Conservation (phyloP, 2,797 vertebrate genomes). For the Peromyscus attwateri region DNA sequence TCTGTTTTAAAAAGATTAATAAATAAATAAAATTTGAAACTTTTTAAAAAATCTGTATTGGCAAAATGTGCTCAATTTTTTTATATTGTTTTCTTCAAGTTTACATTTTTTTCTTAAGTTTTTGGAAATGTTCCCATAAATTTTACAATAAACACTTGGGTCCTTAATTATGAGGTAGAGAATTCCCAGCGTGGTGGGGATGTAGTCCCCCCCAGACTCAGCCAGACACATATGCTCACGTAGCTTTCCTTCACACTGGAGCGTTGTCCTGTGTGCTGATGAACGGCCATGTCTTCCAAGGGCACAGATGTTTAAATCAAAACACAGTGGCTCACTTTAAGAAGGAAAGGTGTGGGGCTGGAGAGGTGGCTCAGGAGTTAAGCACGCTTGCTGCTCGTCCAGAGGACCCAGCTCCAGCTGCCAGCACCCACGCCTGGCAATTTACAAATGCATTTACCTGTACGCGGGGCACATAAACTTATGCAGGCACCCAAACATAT, state of each 20-base stretch:
- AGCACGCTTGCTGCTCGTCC: neutral
- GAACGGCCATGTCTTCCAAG: neutral
- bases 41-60: neutral
- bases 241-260: neutral
- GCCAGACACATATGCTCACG: neutral
- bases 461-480: too few species aligned
- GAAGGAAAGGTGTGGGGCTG: neutral
- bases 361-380: neutral
- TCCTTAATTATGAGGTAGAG: constrained; percentile 6
- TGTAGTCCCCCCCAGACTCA: neutral
- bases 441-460: neutral
- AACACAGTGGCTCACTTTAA: neutral
- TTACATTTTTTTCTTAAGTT: constrained; percentile 23
- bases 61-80: constrained; percentile 19
- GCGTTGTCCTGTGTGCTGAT: neutral
- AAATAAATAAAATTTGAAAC: neutral
- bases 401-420: neutral
- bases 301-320: neutral
- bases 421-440: too few species aligned
- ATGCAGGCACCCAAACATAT: neutral
- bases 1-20: neutral
- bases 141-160: constrained; percentile 32
- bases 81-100: neutral
- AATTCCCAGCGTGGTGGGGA: neutral
- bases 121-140: constrained; percentile 12